phyloP scores from a whole-genome alignment of 1,140 invertebrate species.

The Drosophila mayri region DNA sequence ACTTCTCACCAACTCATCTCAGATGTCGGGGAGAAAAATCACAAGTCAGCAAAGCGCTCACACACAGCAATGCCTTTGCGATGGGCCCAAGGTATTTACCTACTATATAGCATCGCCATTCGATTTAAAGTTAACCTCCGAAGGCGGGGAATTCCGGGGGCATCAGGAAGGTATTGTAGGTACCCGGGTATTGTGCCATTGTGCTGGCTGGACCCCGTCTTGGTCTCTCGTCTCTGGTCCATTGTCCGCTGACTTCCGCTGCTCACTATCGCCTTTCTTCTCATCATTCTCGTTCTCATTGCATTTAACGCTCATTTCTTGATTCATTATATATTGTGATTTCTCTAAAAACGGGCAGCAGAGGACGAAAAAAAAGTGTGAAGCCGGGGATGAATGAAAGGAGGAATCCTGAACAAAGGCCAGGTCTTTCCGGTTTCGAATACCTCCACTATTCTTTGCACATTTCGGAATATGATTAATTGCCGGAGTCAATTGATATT shows the following conservation, averaged over 20 bases:
- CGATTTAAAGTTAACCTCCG: conserved; percentile 78
- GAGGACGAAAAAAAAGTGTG: conserved; percentile 70
- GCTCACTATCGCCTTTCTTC: conserved; percentile 70
- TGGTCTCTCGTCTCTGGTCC: conserved; percentile 53
- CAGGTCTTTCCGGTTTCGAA: conserved; percentile 65
- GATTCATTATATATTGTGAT: conserved; percentile 84
- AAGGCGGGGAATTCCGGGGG: conserved; percentile 20
- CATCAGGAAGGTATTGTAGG: conserved; percentile 14
- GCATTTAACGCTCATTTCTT: conserved; percentile 84
- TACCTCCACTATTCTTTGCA: conserved; percentile 50
- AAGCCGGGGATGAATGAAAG: conserved; percentile 50
- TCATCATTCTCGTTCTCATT: conserved; percentile 60
- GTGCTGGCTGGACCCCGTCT: conserved; percentile 34
- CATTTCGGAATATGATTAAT: conserved; percentile 83
- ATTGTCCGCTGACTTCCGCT: conserved; percentile 75
- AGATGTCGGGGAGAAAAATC: conserved; percentile 48
- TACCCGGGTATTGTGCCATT: conserved; percentile 39
- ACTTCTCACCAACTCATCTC: conserved; percentile 30
- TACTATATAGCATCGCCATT: conserved; percentile 54
- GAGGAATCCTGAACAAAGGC: conserved; percentile 65
- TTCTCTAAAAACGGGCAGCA: conserved; percentile 71
- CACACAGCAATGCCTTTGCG: conserved; percentile 10
- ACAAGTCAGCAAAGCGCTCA: conserved; percentile 69
- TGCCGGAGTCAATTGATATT: conserved; percentile 83
- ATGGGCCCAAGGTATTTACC: conserved; percentile 62